These are phyloP conservation scores for Stramonita haemastoma DNA, from an alignment of 2,888 invertebrate species.

Conservation along the genomic window DNA sequence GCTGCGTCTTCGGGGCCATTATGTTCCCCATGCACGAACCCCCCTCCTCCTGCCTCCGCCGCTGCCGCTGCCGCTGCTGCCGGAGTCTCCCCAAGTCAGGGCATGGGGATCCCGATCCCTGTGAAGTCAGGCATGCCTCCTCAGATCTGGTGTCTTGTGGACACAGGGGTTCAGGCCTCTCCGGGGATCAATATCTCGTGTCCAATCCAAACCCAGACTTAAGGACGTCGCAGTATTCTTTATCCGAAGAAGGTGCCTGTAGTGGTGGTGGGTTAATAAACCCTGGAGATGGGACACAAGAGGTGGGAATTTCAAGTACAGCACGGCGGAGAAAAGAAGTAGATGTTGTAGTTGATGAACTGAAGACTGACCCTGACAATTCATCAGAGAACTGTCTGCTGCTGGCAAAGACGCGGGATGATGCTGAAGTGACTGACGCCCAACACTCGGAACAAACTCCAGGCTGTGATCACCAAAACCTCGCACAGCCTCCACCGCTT, in stretches of 20 bases:
- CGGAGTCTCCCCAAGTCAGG: neutral
- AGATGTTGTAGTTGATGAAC: neutral
- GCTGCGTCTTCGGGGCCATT: constrained; percentile 45
- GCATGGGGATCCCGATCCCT: neutral
- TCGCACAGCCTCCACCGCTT: too few relatives aligned
- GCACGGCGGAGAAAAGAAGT: neutral
- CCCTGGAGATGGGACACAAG: too few relatives aligned
- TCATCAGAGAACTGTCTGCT: neutral
- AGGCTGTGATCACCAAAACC: neutral
- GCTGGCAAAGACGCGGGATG: neutral
- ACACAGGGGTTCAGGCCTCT: neutral
- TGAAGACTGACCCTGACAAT: neutral
- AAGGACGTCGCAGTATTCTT: neutral
- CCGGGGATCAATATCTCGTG: neutral
- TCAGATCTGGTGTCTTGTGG: neutral
- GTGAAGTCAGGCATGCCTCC: neutral
- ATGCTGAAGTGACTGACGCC: neutral
- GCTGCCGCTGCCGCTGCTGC: neutral
- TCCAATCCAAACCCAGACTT: neutral
- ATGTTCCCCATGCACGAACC: constrained; percentile 48
- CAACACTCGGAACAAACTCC: neutral
- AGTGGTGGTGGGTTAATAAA: too few relatives aligned
- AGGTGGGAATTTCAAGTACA: too few relatives aligned
- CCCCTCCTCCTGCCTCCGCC: neutral
- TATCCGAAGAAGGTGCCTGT: neutral